These are phyloP conservation scores for Chelon auratus DNA, from an alignment of 2,797 vertebrate genomes.

Conservation along the genomic window DNA sequence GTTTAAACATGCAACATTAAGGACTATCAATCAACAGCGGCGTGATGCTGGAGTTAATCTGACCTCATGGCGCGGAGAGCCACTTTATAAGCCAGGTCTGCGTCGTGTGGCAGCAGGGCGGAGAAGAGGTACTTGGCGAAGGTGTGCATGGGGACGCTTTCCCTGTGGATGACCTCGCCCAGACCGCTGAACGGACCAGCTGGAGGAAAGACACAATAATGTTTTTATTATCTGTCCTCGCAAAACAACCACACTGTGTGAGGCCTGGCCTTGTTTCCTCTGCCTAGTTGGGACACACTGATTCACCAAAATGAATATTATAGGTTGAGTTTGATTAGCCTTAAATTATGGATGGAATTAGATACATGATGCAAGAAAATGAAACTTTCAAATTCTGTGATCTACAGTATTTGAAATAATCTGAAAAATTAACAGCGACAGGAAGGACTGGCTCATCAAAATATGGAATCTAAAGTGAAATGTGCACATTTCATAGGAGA, in stretches of 20 bases:
- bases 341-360: too few relatives aligned
- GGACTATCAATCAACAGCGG: not conserved
- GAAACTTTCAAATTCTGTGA: too few relatives aligned
- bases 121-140: conserved; percentile 99
- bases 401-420: too few relatives aligned
- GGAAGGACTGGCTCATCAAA: too few relatives aligned
- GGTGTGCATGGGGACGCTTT: conserved; percentile 99
- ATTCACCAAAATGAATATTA: not conserved
- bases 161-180: conserved; percentile 96
- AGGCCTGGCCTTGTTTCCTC: not conserved
- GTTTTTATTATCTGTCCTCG: not conserved
- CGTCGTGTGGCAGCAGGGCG: conserved; percentile 93
- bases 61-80: conserved; percentile 97
- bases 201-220: conserved; percentile 57
- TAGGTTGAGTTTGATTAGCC: not conserved
- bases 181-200: conserved; percentile 97
- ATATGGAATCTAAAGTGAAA: not conserved
- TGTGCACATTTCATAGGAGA: not conserved
- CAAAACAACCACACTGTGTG: not conserved
- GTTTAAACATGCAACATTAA: conserved; percentile 1
- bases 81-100: conserved; percentile 96
- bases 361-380: not conserved
- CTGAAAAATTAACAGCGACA: too few relatives aligned
- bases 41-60: conserved; percentile 51
- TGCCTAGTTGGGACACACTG: not conserved